These are phyloP conservation scores for Etheostoma spectabile DNA, from an alignment of 2,113 vertebrate genomes.

Conservation along the genomic window DNA sequence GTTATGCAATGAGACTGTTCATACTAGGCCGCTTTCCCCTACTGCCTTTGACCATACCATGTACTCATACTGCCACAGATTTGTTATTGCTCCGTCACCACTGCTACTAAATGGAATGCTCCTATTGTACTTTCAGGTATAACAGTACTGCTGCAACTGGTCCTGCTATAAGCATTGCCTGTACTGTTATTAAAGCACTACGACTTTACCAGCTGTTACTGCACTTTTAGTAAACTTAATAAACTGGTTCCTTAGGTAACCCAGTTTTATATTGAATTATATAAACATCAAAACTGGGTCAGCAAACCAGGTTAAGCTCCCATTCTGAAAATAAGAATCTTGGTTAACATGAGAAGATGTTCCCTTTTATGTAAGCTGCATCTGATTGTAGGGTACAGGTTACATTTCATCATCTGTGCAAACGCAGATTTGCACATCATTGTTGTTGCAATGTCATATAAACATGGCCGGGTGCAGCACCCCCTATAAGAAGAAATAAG, in stretches of 20 bases:
- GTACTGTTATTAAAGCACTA: background rate
- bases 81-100: background rate
- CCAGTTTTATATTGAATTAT: background rate
- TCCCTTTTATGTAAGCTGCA: background rate
- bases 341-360: background rate
- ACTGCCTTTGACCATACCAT: background rate
- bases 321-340: background rate
- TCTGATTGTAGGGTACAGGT: background rate
- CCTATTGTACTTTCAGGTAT: background rate
- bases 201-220: too few species aligned
- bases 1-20: background rate
- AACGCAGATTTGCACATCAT: background rate
- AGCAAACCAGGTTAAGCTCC: constrained; percentile 38
- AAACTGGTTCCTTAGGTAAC: constrained; percentile 16
- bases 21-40: background rate
- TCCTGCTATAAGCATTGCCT: background rate
- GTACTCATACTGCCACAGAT: background rate
- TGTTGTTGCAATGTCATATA: background rate
- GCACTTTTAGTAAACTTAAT: too few species aligned
- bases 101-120: too few species aligned
- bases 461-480: background rate
- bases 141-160: background rate
- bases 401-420: background rate
- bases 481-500: too few species aligned
- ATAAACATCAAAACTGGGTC: constrained; percentile 8